Evolutionary conservation across 2,113 vertebrate genomes (phyloP).

Genomic region (Mesoclemmys tuberculata): DNA sequence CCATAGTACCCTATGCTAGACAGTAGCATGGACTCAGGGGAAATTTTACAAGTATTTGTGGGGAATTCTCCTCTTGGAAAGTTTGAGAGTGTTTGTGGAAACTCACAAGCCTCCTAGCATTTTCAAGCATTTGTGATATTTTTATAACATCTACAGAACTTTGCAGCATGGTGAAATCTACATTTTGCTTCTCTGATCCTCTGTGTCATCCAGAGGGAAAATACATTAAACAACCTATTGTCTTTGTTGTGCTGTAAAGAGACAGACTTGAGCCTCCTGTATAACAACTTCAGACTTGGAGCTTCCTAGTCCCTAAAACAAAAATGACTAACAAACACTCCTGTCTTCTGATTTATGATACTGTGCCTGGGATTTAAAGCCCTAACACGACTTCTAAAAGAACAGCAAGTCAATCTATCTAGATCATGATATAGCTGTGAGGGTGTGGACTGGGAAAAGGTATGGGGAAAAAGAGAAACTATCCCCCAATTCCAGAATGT

Average conservation of each 20-base stretch:
- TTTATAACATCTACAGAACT: not conserved
- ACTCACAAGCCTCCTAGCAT: not conserved
- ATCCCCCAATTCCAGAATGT: not conserved
- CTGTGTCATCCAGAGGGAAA: conserved; percentile 5
- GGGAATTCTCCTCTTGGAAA: conserved; percentile 21
- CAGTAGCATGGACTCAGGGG: not conserved
- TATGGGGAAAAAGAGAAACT: not conserved
- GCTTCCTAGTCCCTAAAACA: not conserved
- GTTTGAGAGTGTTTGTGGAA: conserved; percentile 18
- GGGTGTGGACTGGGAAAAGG: not conserved
- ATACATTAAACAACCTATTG: not conserved
- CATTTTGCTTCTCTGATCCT: conserved; percentile 49
- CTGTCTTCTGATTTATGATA: not conserved
- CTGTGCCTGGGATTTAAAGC: not conserved
- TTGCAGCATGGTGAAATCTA: not conserved
- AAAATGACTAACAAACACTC: not conserved
- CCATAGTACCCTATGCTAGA: not conserved
- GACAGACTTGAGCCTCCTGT: not conserved
- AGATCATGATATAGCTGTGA: not conserved
- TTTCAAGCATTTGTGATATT: conserved; percentile 27
- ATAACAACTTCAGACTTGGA: not conserved
- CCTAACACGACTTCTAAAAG: not conserved
- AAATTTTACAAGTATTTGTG: conserved; percentile 2
- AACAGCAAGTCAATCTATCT: not conserved
- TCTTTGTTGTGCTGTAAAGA: conserved; percentile 5